phyloP scores from a whole-genome alignment of 2,113 vertebrate species.

The Onychostruthus taczanowskii region DNA sequence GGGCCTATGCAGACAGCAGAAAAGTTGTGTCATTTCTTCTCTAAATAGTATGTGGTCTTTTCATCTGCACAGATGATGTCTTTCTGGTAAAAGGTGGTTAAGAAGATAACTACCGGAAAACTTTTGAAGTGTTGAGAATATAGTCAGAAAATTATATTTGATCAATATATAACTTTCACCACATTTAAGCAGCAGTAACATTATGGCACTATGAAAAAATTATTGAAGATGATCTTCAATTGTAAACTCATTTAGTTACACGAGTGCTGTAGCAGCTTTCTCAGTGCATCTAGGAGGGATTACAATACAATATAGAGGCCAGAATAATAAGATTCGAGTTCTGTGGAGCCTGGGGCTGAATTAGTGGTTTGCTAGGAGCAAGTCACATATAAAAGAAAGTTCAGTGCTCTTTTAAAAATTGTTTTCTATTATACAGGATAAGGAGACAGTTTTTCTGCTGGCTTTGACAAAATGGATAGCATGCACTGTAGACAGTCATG shows the following conservation, averaged over 20 bases:
- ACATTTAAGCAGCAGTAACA: neutral
- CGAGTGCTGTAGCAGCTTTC: neutral
- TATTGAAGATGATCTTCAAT: neutral
- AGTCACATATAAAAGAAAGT: neutral
- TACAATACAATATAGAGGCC: neutral
- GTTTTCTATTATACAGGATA: neutral
- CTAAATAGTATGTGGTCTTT: neutral
- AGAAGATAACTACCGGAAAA: neutral
- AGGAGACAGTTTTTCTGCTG: neutral
- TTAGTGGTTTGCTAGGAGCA: neutral
- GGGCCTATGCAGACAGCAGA: neutral
- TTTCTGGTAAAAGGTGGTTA: neutral
- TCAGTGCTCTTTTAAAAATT: neutral
- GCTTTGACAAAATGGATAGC: neutral
- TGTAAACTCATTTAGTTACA: neutral
- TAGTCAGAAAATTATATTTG: neutral
- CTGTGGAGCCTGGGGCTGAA: neutral
- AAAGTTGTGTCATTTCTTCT: neutral
- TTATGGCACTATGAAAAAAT: neutral
- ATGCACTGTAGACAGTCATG: neutral
- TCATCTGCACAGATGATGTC: neutral
- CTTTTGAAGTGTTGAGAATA: neutral
- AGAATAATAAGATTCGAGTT: neutral
- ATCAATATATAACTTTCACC: neutral
- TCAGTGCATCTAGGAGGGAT: neutral